phyloP scores from a whole-genome alignment of 2,888 invertebrate genomes.

The Nomada flava region DNA sequence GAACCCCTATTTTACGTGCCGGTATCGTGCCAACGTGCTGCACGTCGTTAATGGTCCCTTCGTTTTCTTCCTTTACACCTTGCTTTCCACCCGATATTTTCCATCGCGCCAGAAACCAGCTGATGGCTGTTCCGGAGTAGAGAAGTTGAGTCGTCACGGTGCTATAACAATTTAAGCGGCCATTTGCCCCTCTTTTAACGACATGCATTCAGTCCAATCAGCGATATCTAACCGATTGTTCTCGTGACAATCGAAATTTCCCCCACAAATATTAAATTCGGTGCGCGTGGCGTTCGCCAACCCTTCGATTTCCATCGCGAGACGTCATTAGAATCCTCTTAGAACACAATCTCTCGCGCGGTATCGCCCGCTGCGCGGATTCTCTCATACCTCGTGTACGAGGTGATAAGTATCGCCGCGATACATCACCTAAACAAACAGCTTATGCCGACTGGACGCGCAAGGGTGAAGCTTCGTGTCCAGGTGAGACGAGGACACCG shows the following conservation, averaged over 20 bases:
- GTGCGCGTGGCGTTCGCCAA: slow-evolving; percentile 42
- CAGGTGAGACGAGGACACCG: slow-evolving; percentile 17
- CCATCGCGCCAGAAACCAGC: slow-evolving; percentile 21
- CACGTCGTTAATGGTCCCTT: slow-evolving; percentile 73
- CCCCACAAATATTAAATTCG: not conserved
- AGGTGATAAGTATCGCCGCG: slow-evolving; percentile 82
- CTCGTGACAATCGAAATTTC: not conserved
- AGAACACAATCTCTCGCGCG: slow-evolving; percentile 78
- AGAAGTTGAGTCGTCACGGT: slow-evolving; percentile 1
- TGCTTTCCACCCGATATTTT: slow-evolving; percentile 13
- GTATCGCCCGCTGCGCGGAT: slow-evolving; percentile 69
- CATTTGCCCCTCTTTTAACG: too few relatives aligned
- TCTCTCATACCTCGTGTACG: slow-evolving; percentile 74
- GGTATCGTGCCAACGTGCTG: slow-evolving; percentile 68
- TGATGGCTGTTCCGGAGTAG: not conserved
- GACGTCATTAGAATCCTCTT: slow-evolving; percentile 80
- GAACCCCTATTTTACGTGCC: slow-evolving; percentile 78
- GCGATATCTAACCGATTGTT: too few relatives aligned
- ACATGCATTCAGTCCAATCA: too few relatives aligned
- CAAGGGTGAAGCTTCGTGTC: slow-evolving; percentile 35
- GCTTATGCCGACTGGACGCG: slow-evolving; percentile 73
- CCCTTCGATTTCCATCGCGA: slow-evolving; percentile 22
- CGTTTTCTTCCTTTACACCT: slow-evolving; percentile 13
- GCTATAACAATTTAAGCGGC: not conserved
- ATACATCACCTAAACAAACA: slow-evolving; percentile 83